Conservation (phyloP, 2,113 vertebrate species). For the Piprites chloris region DNA sequence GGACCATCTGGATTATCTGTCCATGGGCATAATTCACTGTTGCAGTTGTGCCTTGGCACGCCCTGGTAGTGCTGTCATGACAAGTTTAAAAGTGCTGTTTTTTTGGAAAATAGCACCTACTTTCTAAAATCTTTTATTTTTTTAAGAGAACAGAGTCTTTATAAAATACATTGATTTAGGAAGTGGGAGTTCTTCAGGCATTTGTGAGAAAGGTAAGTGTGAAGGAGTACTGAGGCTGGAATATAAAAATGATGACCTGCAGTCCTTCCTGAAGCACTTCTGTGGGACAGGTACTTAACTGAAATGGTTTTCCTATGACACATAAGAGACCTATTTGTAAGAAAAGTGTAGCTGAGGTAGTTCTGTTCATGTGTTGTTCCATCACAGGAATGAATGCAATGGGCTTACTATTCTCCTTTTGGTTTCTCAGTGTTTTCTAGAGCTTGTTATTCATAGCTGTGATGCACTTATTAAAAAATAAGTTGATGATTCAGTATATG, state of each 20-base stretch:
- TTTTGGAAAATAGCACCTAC: background rate
- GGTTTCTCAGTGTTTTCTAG: background rate
- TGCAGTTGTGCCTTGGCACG: background rate
- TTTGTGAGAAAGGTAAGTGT: background rate
- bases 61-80: fast-evolving
- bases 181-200: background rate
- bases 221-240: background rate
- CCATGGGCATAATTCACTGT: fast-evolving
- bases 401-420: background rate
- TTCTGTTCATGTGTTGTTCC: background rate
- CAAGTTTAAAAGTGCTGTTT: background rate
- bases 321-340: background rate
- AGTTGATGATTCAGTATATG: background rate
- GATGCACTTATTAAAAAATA: background rate
- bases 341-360: background rate
- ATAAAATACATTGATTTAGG: background rate
- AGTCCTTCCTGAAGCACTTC: background rate
- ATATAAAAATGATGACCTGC: background rate
- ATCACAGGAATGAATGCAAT: background rate
- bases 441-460: background rate
- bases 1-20: background rate
- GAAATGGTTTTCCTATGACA: background rate
- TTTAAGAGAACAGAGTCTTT: background rate
- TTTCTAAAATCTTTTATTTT: background rate
- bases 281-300: background rate